Conservation (phyloP, 2,888 invertebrate species). For the Cosmia pyralina region DNA sequence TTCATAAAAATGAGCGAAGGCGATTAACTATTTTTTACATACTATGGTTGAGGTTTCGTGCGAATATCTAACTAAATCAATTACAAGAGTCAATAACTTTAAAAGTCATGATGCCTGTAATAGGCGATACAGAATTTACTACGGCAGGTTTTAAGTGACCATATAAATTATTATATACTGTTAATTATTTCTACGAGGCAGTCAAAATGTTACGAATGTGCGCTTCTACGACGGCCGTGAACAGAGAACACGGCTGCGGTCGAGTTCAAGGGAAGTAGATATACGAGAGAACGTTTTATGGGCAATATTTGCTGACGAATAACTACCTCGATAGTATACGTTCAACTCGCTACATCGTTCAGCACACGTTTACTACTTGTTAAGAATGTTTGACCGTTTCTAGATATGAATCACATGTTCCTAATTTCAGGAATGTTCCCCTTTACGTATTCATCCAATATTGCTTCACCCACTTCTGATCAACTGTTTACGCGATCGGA, state of each 20-base stretch:
- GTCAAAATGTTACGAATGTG: conserved; percentile 51
- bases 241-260: conserved; percentile 64
- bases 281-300: conserved; percentile 61
- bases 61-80: neutral
- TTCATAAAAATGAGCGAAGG: conserved; percentile 2
- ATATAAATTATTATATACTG: conserved; percentile 45
- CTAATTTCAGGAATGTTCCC: conserved; percentile 62
- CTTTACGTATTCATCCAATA: conserved; percentile 53
- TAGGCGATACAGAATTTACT: conserved; percentile 14
- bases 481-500: conserved; percentile 49
- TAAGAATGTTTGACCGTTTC: conserved; percentile 65
- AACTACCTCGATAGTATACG: conserved; percentile 51
- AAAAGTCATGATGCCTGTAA: conserved; percentile 3
- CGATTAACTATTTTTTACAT: neutral
- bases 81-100: conserved; percentile 3
- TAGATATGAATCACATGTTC: conserved; percentile 61
- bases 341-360: conserved; percentile 38
- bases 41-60: neutral
- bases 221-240: conserved; percentile 64
- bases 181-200: conserved; percentile 54
- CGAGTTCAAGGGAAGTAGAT: conserved; percentile 74
- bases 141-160: conserved; percentile 16
- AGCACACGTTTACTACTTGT: conserved; percentile 39
- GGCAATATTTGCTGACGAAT: conserved; percentile 58
- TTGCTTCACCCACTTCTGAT: conserved; percentile 54